Base-by-base conservation (phyloP, 1,140 invertebrate species). In the Musca domestica region DNA sequence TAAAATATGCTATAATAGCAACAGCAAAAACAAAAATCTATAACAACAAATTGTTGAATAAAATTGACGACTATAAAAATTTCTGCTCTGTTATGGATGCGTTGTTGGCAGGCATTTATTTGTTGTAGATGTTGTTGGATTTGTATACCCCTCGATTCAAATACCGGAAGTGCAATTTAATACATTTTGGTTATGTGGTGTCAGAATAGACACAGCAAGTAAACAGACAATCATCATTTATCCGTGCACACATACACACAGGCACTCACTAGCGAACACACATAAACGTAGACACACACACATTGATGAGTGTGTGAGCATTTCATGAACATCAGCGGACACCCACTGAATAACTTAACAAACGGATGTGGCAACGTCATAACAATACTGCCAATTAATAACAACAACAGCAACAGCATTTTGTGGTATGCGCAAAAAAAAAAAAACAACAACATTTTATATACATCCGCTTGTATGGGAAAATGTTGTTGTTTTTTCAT, bases 161-260 rank as follows among this genome's bases (percentile, higher is more conserved):
- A 61, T 61, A 61, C 27, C 56, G 56, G 56, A 61, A 61, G 56
- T 61, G 56, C 56, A 61, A 61, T 61, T 61, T 61, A 61, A 61
- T 61, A 61, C 56, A 51, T 41, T 41, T 41, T 41, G 34, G 34
- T 41, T 41, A 41, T 41, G 34, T 41, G 34, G 34, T 41, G 34
- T 41, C 34, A 41, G 34, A 41, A 41, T 41, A 41, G 34, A 41
- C 34, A 12, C 34, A 41, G 34, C 34, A 41, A 41, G 34, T 41
- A 41, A 41, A 41, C 34, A 41, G 34, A 41, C 34, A 41, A 41
- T 41, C 34, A 41, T 41, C 34, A 41, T 41, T 41, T 41, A 41
- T 41, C 34, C 34, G 10, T 12, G 10, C 34, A 41, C 10, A 41
- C 34, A 41, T 10, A 41, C 34, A 5, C 12, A 41, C 10, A 2